These are phyloP conservation scores for Columba livia DNA, from an alignment of 2,113 vertebrate species.

Conservation along the genomic window DNA sequence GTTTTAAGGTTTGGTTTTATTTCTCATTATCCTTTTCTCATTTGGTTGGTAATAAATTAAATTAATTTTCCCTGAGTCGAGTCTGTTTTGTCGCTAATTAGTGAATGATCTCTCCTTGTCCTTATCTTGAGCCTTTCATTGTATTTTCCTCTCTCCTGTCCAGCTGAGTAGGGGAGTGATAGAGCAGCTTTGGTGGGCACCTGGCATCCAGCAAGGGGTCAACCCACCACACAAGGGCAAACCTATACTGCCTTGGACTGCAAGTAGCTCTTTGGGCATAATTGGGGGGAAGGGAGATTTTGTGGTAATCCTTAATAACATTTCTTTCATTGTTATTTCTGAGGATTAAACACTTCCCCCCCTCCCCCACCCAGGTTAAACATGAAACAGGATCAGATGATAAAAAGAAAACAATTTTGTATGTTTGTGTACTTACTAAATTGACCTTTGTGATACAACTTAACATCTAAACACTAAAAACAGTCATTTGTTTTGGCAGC, in stretches of 20 bases:
- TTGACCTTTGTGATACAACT: constrained; percentile 77
- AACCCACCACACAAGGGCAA: not conserved
- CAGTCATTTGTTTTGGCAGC: constrained; percentile 89
- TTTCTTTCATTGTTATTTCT: not conserved
- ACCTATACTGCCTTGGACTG: not conserved
- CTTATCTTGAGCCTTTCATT: no score
- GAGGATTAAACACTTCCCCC: not conserved
- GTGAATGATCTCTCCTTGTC: no score
- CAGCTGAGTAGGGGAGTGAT: no score
- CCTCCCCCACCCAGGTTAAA: not conserved
- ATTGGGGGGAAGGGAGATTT: not conserved
- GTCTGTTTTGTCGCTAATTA: no score
- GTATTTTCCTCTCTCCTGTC: no score
- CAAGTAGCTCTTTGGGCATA: not conserved
- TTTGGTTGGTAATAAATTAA: no score
- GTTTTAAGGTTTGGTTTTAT: no score
- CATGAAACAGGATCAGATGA: constrained; percentile 10
- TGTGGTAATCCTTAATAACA: not conserved
- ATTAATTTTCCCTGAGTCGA: no score
- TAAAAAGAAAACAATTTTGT: constrained; percentile 43
- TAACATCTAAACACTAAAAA: constrained; percentile 71
- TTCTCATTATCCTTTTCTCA: no score
- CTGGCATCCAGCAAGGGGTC: not conserved
- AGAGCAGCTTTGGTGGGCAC: not conserved
- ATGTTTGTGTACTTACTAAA: constrained; percentile 72